phyloP scores from a whole-genome alignment of 1,140 invertebrate species.

The Drosophila simulans region DNA sequence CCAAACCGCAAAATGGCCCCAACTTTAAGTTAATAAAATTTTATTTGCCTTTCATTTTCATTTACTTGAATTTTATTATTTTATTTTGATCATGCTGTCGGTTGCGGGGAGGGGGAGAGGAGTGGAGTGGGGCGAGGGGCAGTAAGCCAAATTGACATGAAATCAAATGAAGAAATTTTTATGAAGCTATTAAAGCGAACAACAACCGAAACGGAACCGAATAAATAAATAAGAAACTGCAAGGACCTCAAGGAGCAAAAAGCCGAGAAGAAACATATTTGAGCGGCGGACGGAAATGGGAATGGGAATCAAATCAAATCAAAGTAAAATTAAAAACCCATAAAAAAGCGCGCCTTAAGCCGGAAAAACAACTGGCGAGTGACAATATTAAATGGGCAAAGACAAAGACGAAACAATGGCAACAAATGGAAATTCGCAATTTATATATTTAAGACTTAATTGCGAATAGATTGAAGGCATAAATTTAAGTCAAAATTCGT shows the following conservation, averaged over 20 bases:
- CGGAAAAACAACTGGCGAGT: neutral
- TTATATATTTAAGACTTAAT: too few relatives aligned
- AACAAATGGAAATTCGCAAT: neutral
- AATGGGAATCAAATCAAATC: constrained; percentile 37
- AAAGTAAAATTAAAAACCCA: constrained; percentile 43
- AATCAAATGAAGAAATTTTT: constrained; percentile 68
- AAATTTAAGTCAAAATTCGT: too few relatives aligned
- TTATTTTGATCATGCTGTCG: constrained; percentile 64
- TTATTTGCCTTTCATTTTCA: constrained; percentile 77
- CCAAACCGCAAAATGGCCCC: constrained; percentile 8
- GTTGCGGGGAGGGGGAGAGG: neutral
- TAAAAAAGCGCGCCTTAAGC: constrained; percentile 26
- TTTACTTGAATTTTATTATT: constrained; percentile 77
- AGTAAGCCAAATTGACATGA: constrained; percentile 64
- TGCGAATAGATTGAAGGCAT: too few relatives aligned
- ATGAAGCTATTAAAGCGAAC: constrained; percentile 58
- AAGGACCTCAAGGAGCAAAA: constrained; percentile 3
- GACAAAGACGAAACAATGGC: neutral
- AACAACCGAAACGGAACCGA: constrained; percentile 13
- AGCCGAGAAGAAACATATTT: constrained; percentile 35
- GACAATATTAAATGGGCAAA: constrained; percentile 12
- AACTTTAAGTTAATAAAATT: constrained; percentile 69
- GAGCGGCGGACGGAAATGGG: constrained; percentile 19
- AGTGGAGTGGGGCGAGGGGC: too few relatives aligned
- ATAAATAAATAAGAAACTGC: constrained; percentile 40